Evolutionary conservation across 2,888 invertebrate genomes (phyloP), one percentile per base, ranked within the genome.

Genomic region (Athrips mouffetella): DNA sequence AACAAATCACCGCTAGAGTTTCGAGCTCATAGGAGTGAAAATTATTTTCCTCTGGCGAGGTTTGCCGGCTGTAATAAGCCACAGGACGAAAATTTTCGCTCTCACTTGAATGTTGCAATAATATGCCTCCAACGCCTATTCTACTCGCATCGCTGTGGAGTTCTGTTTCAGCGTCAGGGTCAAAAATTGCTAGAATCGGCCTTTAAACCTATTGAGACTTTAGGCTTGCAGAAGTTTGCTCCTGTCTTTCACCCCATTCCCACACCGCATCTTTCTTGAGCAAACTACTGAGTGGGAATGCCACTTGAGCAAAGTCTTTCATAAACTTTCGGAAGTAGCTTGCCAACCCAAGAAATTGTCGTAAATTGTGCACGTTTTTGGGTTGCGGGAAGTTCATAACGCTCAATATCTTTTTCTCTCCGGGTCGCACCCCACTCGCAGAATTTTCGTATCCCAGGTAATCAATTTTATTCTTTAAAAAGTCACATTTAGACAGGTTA

Each of bases 401-500:
- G n/a, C n/a, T n/a, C n/a, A n/a, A n/a, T n/a, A 31, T 31, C n/a
- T 31, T 31, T 11, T 31, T 31, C n/a, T 31, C 31, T 8, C 65
- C 67, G 5, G 31, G 31, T 10, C 31, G 10, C 3, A 31, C 11
- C n/a, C 31, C 31, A 10, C 4, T 31, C 3, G 31, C 31, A 31
- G 8, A 8, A 31, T 73, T 58, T 47, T 68, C 62, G 16, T 62
- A 61, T 0, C 70, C 73, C 7, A 73, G 51, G 49, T 67, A 73
- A 4, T 68, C 60, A 7, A 73, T 54, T 15, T 45, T 49, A 0
- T 49, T 47, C 27, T 50, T 13, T 4, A 66, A 54, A 46, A 74
- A 70, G 1, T 49, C 20, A 50, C 67, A 70, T 46, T 69, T 73
- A 0, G 52, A 42, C 2, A 67, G 20, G 41, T 69, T 69, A 8